phyloP scores from a whole-genome alignment of 1,140 invertebrate genomes.

The Scaptodrosophila lebanonensis region DNA sequence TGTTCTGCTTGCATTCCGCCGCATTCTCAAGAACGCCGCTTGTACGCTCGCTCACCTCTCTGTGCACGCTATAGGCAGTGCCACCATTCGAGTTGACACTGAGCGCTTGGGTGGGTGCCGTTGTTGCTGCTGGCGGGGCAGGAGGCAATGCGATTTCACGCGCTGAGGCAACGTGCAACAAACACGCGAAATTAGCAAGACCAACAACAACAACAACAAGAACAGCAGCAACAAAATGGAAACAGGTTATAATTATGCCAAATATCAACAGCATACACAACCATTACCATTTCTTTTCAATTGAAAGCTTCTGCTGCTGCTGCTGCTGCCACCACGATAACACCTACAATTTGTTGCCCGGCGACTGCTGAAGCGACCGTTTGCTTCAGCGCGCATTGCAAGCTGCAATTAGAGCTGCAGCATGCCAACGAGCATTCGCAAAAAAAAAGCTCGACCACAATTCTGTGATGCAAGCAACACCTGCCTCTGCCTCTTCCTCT shows the following conservation, averaged over 20 bases:
- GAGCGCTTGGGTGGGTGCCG: constrained; percentile 51
- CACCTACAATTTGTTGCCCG: constrained; percentile 38
- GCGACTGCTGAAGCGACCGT: neutral
- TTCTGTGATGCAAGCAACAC: constrained; percentile 23
- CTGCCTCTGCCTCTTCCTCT: too few relatives aligned
- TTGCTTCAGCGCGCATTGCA: neutral
- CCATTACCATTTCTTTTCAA: constrained; percentile 24
- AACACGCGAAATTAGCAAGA: constrained; percentile 53
- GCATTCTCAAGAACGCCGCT: constrained; percentile 54
- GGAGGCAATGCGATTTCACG: constrained; percentile 46
- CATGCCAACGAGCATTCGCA: constrained; percentile 3
- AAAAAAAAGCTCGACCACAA: constrained; percentile 8
- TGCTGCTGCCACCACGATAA: too few relatives aligned
- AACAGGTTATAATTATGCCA: constrained; percentile 61
- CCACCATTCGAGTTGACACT: constrained; percentile 43
- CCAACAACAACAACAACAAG: constrained; percentile 22
- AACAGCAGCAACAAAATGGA: constrained; percentile 25
- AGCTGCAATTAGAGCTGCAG: constrained; percentile 28
- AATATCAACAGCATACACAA: constrained; percentile 16
- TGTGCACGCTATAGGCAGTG: constrained; percentile 32
- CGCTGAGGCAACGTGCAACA: constrained; percentile 33
- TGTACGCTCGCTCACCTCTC: constrained; percentile 36
- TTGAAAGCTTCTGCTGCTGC: too few relatives aligned
- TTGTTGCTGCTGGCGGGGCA: neutral
- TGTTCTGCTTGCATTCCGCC: constrained; percentile 60